Evolutionary conservation across 2,888 invertebrate genomes (phyloP), one percentile per base, ranked within the genome.

Genomic region (Yponomeuta sedellus): DNA sequence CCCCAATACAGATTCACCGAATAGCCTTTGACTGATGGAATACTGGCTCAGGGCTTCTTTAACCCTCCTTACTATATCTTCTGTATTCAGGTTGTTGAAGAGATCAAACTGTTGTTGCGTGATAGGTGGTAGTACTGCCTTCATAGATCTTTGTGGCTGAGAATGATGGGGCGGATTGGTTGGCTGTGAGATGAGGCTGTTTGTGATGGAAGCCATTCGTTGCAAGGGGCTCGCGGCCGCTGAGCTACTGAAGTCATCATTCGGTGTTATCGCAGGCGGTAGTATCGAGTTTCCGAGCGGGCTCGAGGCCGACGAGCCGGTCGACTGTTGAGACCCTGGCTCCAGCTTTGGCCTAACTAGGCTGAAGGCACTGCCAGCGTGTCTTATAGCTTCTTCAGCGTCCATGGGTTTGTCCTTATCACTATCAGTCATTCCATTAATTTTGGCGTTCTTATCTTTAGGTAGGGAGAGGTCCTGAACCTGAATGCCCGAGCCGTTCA

Each of bases 51-150:
- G 89, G 75, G 97, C 97, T 87, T 98, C 98, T 86, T 98, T 98
- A 25, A 98, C 97, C 88, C 97, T 96, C 77, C 98, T 96, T 66
- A 99, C 99, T 74, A 99, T 97, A 72, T 99, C 99, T 89, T 99
- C 99, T 0, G 99, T 99, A 85, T 99, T 99, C 71, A 99, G 93
- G 84, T 97, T 97, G 82, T 98, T 97, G 92, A 98, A 99, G 91
- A 97, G 95, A 87, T 99, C 99, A 86, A 99, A 99, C 82, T 99
- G 99, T 78, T 99, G 98, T 82, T 99, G 99, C 0, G 99, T 99
- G 72, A 99, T 98, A 2, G 99, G 99, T 59, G 99, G 98, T 74
- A 99, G 93, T 63, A 99, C 98, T 40, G 98, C 98, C 90, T 98
- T 98, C 77, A 98, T 94, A 19, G 98, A 98, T 73, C 98, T 92